Percentiles rank a stretch among this genome's conserved stretches.
Conservation (phyloP, 2,797 vertebrate species). For the Zalophus californianus region DNA sequence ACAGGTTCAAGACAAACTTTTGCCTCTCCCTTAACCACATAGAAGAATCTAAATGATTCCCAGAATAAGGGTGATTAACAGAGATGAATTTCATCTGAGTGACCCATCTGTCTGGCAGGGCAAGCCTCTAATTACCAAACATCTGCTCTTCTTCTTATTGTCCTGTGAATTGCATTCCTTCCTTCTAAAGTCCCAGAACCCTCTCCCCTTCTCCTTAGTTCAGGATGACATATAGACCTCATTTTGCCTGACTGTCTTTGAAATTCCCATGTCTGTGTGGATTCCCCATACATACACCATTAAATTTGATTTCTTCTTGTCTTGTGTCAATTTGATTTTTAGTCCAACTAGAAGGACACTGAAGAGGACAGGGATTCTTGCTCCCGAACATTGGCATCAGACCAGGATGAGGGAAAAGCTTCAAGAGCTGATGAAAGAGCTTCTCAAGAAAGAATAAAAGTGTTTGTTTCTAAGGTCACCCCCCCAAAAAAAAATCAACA, state of each 20-base stretch:
- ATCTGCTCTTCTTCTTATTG: background rate
- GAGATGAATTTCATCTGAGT: background rate
- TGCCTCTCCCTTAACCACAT: background rate
- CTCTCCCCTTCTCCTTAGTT: background rate
- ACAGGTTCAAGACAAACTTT: background rate
- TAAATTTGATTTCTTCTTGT: background rate
- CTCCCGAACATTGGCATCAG: background rate
- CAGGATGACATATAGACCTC: background rate
- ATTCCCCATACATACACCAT: background rate
- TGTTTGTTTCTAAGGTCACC: slow-evolving; percentile 27
- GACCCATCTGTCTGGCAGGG: background rate
- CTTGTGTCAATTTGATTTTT: background rate
- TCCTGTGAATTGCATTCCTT: background rate
- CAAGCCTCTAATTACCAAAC: background rate
- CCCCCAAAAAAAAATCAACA: background rate
- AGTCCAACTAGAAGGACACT: background rate
- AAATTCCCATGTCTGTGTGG: background rate
- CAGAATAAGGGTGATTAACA: background rate
- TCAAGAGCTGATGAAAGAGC: background rate
- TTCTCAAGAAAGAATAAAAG: background rate
- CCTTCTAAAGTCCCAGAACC: background rate
- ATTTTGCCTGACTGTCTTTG: background rate
- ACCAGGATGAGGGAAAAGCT: background rate
- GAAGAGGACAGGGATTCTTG: background rate
- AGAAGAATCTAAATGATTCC: background rate